A percentile compares a stretch with the other conserved stretches of the same genome.
Conservation (phyloP, 92 coral and sea anemone genomes). For the Galaxea fascicularis region DNA sequence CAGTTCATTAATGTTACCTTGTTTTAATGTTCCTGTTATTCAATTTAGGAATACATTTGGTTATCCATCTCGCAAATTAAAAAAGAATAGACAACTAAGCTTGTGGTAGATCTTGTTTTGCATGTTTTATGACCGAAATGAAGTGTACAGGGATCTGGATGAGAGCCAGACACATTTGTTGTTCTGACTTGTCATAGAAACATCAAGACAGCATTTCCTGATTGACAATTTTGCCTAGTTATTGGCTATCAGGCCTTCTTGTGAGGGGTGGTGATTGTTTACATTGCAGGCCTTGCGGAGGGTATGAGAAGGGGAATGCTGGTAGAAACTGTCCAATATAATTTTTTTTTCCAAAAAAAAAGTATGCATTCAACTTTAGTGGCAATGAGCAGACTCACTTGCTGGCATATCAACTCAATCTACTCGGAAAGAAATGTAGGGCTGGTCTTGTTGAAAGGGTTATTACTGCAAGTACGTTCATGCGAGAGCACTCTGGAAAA, state of each 20-base stretch:
- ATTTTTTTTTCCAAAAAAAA: neutral
- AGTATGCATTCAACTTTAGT: conserved; percentile 7
- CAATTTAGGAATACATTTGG: conserved; percentile 27
- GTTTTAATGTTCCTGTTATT: conserved; percentile 18
- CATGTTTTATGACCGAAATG: conserved; percentile 2
- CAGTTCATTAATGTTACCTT: conserved; percentile 20
- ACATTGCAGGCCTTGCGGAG: neutral
- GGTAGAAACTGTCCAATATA: conserved; percentile 1
- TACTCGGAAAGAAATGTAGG: conserved; percentile 17
- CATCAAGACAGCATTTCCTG: conserved; percentile 9
- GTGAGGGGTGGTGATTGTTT: conserved; percentile 15
- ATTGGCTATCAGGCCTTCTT: conserved; percentile 23
- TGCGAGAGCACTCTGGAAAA: conserved; percentile 13
- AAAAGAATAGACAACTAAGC: conserved; percentile 11
- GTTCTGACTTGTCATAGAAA: conserved; percentile 11
- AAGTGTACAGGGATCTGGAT: conserved; percentile 12
- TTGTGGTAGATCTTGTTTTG: conserved; percentile 9
- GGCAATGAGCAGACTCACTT: conserved; percentile 12
- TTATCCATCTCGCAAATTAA: conserved; percentile 14
- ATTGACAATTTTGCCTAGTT: conserved; percentile 13
- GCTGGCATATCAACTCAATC: conserved; percentile 1
- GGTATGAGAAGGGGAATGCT: conserved; percentile 1
- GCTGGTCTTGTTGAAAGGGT: conserved; percentile 19
- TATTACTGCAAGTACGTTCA: conserved; percentile 12
- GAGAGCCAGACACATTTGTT: neutral